Evolutionary conservation across 2,113 vertebrate species (phyloP).

Genomic region (Sinocyclocheilus anophthalmus): DNA sequence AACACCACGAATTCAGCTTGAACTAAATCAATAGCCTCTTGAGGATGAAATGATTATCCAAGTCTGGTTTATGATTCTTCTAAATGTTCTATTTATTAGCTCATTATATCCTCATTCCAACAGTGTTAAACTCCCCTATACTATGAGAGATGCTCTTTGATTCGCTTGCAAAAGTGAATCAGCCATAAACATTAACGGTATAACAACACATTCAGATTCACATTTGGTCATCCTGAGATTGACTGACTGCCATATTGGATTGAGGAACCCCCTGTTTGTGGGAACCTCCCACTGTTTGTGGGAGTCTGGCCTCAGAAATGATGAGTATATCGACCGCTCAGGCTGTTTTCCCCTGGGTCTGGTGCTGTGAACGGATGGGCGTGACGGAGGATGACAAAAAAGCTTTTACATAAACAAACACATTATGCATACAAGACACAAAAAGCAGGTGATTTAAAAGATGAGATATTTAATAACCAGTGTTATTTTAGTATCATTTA

Average conservation of each 20-base stretch:
- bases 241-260: background rate
- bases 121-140: conserved; percentile 32
- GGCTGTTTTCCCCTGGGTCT: background rate
- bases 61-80: conserved; percentile 45
- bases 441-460: background rate
- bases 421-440: background rate
- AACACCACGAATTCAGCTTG: conserved; percentile 47
- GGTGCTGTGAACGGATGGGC: background rate
- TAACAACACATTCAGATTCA: conserved; percentile 18
- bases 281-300: background rate
- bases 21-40: conserved; percentile 31
- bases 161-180: conserved; percentile 45
- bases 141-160: conserved; percentile 26
- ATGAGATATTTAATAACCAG: background rate
- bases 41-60: conserved; percentile 47
- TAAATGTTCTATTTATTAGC: conserved; percentile 49
- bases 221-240: background rate
- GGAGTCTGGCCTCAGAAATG: conserved; percentile 10
- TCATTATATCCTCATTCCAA: conserved; percentile 49
- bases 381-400: background rate
- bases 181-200: conserved; percentile 15
- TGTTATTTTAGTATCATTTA: too few species aligned
- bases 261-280: background rate
- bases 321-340: background rate
- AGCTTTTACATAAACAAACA: background rate